Base-by-base conservation (phyloP, 1,140 invertebrate species). In the Zaprionus taronus region DNA sequence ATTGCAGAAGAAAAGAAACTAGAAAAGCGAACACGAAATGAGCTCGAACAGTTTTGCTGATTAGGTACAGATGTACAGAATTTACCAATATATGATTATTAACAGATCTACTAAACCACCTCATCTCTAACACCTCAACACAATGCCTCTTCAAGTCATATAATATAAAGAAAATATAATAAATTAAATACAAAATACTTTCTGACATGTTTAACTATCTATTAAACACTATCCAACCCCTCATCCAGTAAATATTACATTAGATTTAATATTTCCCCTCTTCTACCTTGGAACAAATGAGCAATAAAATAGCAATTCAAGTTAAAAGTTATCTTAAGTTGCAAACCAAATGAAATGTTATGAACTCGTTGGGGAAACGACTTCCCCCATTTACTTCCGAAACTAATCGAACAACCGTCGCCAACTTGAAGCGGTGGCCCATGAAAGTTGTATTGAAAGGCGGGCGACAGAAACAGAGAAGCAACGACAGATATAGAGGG, bases 361-460 rank as follows among this genome's bases (percentile, higher is more conserved):
- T 51, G 26, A 49, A 7, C 41, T 66, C 41, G 63, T 41, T 66
- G n/a, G n/a, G n/a, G n/a, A 20, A 44, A 41, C 53, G 17, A 58
- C 55, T 67, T 58, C 26, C 38, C 20, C n/a, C 5, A 47, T 51
- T 14, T 28, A 51, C 2, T 56, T 67, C 14, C 34, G 38, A 34
- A 64, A 68, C 61, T 74, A 28, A 26, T 69, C 14, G 31, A 69
- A 44, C 60, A 53, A 47, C 66, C 77, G 60, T 17, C 38, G 60
- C 60, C 12, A 38, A 55, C 12, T 55, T 49, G 20, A 70, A 79
- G 55, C 72, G 66, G 22, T 75, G 77, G 47, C 55, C 61, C 72
- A 70, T 79, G 66, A 79, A 79, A 75, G 62, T 79, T 62, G 77
- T 66, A 79, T 79, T 70, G 77, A 77, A 77, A 77, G 74, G 62